phyloP scores from a whole-genome alignment of 2,888 invertebrate species.

The Kryphioiulus occultus region DNA sequence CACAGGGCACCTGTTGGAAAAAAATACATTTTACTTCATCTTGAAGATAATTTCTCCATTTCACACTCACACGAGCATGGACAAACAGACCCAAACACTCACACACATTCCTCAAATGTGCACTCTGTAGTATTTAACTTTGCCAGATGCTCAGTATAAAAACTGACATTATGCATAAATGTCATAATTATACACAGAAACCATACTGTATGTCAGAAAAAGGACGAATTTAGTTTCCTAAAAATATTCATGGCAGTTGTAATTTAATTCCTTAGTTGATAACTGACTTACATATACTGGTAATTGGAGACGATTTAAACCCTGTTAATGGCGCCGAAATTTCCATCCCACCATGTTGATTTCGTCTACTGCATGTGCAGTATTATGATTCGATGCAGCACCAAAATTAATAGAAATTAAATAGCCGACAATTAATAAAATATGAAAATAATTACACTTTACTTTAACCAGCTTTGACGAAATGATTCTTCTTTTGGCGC shows the following conservation, averaged over 20 bases:
- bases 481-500: too few species aligned
- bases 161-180: constrained; percentile 14
- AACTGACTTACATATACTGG: neutral
- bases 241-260: neutral
- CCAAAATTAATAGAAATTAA: too few species aligned
- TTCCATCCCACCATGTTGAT: neutral
- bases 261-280: neutral
- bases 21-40: neutral
- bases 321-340: neutral
- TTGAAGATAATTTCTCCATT: neutral
- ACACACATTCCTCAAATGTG: neutral
- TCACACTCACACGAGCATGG: neutral
- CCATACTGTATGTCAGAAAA: neutral
- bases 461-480: too few species aligned
- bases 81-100: neutral
- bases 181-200: neutral
- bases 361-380: neutral
- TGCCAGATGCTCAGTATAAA: constrained; percentile 1
- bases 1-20: neutral
- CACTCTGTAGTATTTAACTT: neutral
- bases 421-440: too few species aligned
- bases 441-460: too few species aligned
- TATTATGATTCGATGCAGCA: too few species aligned
- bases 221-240: neutral
- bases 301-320: neutral